phyloP scores from a whole-genome alignment of 2,888 invertebrate species.

The Standfussiana lucernea region DNA sequence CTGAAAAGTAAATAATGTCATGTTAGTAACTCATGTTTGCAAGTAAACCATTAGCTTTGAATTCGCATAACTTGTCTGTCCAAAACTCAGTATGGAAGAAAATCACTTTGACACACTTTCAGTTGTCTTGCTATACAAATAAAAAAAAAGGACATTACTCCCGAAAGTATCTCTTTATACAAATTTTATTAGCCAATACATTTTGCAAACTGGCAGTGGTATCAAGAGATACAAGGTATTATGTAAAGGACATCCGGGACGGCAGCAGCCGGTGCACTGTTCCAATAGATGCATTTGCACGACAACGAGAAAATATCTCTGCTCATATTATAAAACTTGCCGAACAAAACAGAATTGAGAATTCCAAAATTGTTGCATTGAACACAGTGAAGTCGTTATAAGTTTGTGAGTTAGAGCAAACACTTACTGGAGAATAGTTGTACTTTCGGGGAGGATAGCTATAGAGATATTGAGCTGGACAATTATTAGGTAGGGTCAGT shows the following conservation, averaged over 20 bases:
- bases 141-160: slow-evolving; percentile 11
- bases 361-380: slow-evolving; percentile 41
- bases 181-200: slow-evolving; percentile 49
- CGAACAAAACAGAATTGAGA: slow-evolving; percentile 28
- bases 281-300: slow-evolving; percentile 50
- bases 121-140: slow-evolving; percentile 1
- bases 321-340: slow-evolving; percentile 55
- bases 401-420: slow-evolving; percentile 23
- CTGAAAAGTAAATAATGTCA: not conserved
- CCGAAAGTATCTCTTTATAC: slow-evolving; percentile 9
- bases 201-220: slow-evolving; percentile 40
- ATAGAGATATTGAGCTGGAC: not conserved
- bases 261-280: slow-evolving; percentile 42
- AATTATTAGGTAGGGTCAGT: slow-evolving; percentile 13
- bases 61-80: not conserved
- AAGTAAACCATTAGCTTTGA: not conserved
- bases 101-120: not conserved
- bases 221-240: slow-evolving; percentile 41
- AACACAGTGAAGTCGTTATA: slow-evolving; percentile 23
- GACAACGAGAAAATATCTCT: slow-evolving; percentile 45
- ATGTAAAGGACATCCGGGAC: slow-evolving; percentile 46
- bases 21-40: not conserved
- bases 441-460: not conserved
- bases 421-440: not conserved
- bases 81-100: not conserved